Base-by-base conservation (phyloP, 2,797 vertebrate genomes). In the Clarias platycephalus region DNA sequence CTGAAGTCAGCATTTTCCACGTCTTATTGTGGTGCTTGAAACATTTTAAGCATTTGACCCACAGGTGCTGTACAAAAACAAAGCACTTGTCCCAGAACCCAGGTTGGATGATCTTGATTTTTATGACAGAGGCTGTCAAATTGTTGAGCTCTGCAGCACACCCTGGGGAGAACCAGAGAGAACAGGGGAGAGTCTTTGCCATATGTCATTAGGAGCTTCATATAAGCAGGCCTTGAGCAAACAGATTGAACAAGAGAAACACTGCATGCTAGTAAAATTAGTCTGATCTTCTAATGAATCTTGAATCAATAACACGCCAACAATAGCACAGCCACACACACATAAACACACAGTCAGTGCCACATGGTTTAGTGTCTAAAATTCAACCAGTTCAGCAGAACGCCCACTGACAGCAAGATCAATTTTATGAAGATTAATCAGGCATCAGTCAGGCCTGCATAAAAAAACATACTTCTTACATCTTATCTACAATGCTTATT, bases 221-320 rank as follows among this genome's bases (percentile, higher is more conserved):
- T 13, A 80, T n/a, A 55, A 31, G 64, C 18, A 40, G 13, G 8
- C 60, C 40, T 63, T 44, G 34, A 16, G 63, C 78, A 79, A 68
- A 76, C 80, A 76, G 67, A 81, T 86, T 83, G 75, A 86, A 83
- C 78, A 76, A 83, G 80, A 70, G 75, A 79, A 78, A 77, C 67
- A 78, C 4, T n/a, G 87, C 31, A 22, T 4, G 7, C 18, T 66
- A 37, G 66, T 84, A 81, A 68, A 79, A 22, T 57, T 58, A 89
- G 81, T 78, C 83, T 58, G 60, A 60, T 58, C 58, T 75, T 86
- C 72, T 85, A 89, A 86, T 86, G 83, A 85, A 82, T 86, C 67
- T 78, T 58, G 34, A 88, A 89, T 89, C 85, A 88, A 89, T 88
- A 89, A 44, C 83, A 85, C 53, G 84, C 72, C 81, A 82, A 86